phyloP scores from a whole-genome alignment of 2,113 vertebrate species.

The Onychostoma macrolepis region DNA sequence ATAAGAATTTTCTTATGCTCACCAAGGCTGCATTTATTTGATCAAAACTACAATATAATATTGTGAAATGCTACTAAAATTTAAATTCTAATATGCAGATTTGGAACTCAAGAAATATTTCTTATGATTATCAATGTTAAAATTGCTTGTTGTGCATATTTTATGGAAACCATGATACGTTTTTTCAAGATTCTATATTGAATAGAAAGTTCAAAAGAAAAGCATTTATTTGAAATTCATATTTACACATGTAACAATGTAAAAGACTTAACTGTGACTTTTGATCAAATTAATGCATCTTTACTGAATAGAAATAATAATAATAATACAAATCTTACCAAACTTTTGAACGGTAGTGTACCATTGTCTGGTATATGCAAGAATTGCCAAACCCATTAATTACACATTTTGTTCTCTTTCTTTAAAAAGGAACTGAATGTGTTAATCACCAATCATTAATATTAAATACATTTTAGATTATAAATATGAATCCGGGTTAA shows the following conservation, averaged over 20 bases:
- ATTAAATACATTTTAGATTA: neutral
- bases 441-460: neutral
- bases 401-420: neutral
- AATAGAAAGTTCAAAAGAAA: neutral
- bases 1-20: too few relatives aligned
- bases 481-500: neutral
- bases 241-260: neutral
- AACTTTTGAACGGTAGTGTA: neutral
- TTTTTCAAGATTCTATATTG: neutral
- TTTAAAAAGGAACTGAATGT: neutral
- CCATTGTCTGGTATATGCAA: neutral
- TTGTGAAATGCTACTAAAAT: neutral
- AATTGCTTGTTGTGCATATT: neutral
- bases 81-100: neutral
- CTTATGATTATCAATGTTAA: neutral
- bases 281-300: neutral
- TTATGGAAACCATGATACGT: neutral
- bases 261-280: neutral
- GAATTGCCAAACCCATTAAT: neutral
- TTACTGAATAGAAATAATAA: neutral
- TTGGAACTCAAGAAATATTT: neutral
- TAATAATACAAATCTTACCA: neutral
- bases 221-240: neutral
- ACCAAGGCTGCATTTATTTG: too few relatives aligned
- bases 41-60: neutral